Evolutionary conservation across 2,113 vertebrate species (phyloP).

Genomic region (Dendropsophus ebraccatus): DNA sequence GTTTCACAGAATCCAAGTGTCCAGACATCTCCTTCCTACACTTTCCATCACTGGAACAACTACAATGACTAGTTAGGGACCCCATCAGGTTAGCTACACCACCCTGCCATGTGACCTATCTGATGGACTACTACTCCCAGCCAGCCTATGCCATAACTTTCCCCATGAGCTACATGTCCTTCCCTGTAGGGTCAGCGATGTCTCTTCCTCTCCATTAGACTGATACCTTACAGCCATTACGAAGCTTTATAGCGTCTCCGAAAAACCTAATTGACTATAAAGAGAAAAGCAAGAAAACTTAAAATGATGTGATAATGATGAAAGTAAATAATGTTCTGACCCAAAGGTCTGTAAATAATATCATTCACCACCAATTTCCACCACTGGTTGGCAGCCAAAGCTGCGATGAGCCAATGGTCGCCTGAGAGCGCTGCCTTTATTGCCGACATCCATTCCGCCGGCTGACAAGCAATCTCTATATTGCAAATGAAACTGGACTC

Average conservation of each 20-base stretch:
- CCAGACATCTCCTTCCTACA: too few species aligned
- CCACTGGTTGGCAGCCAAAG: slow-evolving; percentile 15
- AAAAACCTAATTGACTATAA: slow-evolving; percentile 29
- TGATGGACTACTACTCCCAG: too few species aligned
- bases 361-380: slow-evolving; percentile 7
- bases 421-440: background rate
- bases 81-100: too few species aligned
- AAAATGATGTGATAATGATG: background rate
- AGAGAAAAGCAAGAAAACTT: background rate
- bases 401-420: background rate
- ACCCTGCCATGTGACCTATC: too few species aligned
- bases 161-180: background rate
- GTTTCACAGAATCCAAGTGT: too few species aligned
- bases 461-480: slow-evolving; percentile 33
- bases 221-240: background rate
- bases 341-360: slow-evolving; percentile 23
- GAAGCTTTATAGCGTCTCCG: background rate
- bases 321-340: slow-evolving; percentile 20
- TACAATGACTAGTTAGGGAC: too few species aligned
- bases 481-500: background rate
- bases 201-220: slow-evolving; percentile 2
- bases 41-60: too few species aligned
- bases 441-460: slow-evolving; percentile 10
- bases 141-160: too few species aligned
- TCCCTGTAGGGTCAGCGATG: background rate